These are phyloP conservation scores for Anguilla megastoma DNA, from an alignment of 2,797 vertebrate species.

Conservation along the genomic window DNA sequence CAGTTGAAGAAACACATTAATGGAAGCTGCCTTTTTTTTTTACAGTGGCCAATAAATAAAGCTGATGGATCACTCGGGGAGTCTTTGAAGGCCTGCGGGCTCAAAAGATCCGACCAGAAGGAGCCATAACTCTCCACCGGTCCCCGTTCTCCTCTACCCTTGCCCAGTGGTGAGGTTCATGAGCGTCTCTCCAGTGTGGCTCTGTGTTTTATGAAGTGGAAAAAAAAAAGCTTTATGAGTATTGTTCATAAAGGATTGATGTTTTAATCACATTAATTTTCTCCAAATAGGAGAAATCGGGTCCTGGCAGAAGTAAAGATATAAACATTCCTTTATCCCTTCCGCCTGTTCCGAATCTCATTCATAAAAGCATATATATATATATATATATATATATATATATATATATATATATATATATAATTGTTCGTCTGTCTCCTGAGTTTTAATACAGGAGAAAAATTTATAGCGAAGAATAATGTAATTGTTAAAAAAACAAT, in stretches of 20 bases:
- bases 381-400: not conserved
- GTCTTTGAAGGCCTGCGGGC: constrained; percentile 22
- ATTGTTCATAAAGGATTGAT: not conserved
- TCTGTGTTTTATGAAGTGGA: constrained; percentile 1
- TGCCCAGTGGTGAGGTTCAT: not conserved
- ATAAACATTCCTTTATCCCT: not conserved
- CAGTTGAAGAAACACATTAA: constrained; percentile 2
- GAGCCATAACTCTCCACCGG: constrained; percentile 9
- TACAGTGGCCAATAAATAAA: constrained; percentile 24
- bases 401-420: not conserved
- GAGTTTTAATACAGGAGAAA: not conserved
- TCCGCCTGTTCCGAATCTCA: not conserved
- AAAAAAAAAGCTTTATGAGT: not conserved
- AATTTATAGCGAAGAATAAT: not conserved
- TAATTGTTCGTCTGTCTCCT: not conserved
- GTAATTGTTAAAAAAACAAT: not conserved
- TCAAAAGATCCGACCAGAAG: not conserved
- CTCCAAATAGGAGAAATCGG: not conserved
- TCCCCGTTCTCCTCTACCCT: not conserved
- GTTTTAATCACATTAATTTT: not conserved
- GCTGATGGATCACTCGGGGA: constrained; percentile 17
- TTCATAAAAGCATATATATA: not conserved
- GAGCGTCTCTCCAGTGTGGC: not conserved
- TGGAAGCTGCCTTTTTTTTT: not conserved
- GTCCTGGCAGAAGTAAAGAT: not conserved